Base-by-base conservation (phyloP, 2,113 vertebrate species). In the Guaruba guarouba region DNA sequence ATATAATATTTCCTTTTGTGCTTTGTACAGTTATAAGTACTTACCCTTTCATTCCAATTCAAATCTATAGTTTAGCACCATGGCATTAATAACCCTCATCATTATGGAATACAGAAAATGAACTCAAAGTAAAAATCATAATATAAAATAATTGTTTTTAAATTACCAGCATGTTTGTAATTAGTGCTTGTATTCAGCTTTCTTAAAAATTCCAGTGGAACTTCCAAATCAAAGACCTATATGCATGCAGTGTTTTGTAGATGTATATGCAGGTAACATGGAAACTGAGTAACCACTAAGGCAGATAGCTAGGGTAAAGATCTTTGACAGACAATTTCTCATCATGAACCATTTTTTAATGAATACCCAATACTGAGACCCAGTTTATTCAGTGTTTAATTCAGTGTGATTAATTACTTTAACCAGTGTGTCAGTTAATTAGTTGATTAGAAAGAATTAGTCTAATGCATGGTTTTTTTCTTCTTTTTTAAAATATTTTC, bases 1-100 rank as follows among this genome's bases (percentile, higher is more conserved):
- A 27, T 78, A 66, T 62, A 89, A 66, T 67, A 86, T 87, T 94
- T 95, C 28, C 43, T 95, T 88, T 81, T 69, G 43, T 91, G 44
- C 14, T 90, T 82, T 59, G 43, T 48, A 23, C 3, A 44, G 17
- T 55, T 68, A 25, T 6, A 12, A 35, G 5, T 3, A 48, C 71
- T 90, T 46, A 70, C 0, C 3, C 6, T 54, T 86, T 69, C 1
- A 2, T 62, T 94, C 10, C 27, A 74, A n/a, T 68, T 73, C 31
- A 84, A 14, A 33, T 44, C 71, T 33, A 19, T 23, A 52, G 14
- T 52, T 81, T 52, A 79, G 17, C 11, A 35, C 22, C 31, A 49
- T 37, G 6, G 12, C 4, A 62, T 37, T 35, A 55, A 31, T 55
- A 71, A 51, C 54, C n/a, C 5, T 49, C 19, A 33, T 23, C 3